Percentiles rank a stretch among this genome's conserved stretches.
Evolutionary conservation across 2,113 vertebrate genomes (phyloP).

Genomic region (Parotia lawesii): DNA sequence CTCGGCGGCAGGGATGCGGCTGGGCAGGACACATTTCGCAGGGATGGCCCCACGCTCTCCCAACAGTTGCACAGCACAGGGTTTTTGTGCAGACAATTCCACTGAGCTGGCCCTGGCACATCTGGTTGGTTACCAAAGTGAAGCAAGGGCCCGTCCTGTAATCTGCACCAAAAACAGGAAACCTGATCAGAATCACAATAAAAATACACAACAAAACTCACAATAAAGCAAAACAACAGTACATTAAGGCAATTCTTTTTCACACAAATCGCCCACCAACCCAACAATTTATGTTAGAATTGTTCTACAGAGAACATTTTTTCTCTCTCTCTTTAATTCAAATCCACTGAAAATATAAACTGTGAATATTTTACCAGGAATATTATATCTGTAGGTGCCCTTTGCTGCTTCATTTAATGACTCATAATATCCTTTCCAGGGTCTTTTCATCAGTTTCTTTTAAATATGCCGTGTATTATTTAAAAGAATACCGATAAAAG

Average conservation of each 20-base stretch:
- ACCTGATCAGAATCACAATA: neutral
- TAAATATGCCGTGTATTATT: neutral
- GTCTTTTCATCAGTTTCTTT: neutral
- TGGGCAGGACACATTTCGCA: constrained; percentile 98
- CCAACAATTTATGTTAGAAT: neutral
- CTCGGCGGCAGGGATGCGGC: constrained; percentile 92
- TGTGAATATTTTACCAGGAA: neutral
- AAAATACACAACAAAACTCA: neutral
- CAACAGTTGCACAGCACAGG: constrained; percentile 94
- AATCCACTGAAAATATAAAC: neutral
- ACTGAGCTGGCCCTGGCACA: constrained; percentile 97
- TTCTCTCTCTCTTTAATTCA: neutral
- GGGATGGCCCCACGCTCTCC: constrained; percentile 96
- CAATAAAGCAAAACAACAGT: neutral
- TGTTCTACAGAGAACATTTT: neutral
- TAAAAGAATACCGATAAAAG: neutral
- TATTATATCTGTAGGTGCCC: neutral
- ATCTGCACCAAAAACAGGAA: constrained; percentile 76
- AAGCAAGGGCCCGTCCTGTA: constrained; percentile 98
- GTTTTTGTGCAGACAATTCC: constrained; percentile 98
- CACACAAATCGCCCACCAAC: neutral
- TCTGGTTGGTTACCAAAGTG: constrained; percentile 93
- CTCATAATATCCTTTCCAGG: neutral
- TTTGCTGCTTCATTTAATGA: neutral
- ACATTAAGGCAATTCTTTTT: neutral